Evolutionary conservation across 23 tunicate genomes (phyloP), one percentile per base, ranked within the genome.

Genomic region (Styela plicata): DNA sequence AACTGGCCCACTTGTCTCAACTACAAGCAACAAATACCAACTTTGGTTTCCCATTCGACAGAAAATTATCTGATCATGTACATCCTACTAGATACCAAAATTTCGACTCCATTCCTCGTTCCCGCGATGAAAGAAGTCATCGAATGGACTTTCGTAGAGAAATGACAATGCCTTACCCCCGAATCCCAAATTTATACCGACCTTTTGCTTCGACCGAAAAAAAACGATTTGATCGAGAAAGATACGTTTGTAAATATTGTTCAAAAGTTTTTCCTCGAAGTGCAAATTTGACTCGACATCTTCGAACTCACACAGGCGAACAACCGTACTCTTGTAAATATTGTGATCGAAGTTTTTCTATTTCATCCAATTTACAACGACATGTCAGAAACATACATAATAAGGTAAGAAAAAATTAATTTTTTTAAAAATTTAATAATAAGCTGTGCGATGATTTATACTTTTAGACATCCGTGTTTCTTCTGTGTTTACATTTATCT

Each of bases 231-330:
- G 77, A 71, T 19, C 83, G 87, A 44, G 95, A 90, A 64, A 69
- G 95, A 32, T 95, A 90, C 70, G 74, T 87, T 10, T 95, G 99
- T 74, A 87, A 91, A 33, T 95, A 78, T 52, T 95, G 99, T 66
- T 88, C 88, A 31, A 95, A 95, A 63, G 82, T 86, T 44, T 95
- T 95, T 36, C 99, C 99, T 27, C 84, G 99, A 79, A 95, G 95
- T 70, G 99, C 99, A 36, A 95, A 95, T 79, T 83, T 95, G 24
- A 91, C 95, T 3, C 85, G 99, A 20, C 99, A 95, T 78, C 86
- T 95, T 2, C 92, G 99, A 23, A 95, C 99, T 24, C 99, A 95
- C 79, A 95, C 99, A 17, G 99, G 99, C 7, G 99, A 95, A 79
- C 99, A 95, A 70, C 99, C 99, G 19, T 95, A 95, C 84, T 33